Base-by-base conservation (phyloP, 2,113 vertebrate species). In the Natator depressus region DNA sequence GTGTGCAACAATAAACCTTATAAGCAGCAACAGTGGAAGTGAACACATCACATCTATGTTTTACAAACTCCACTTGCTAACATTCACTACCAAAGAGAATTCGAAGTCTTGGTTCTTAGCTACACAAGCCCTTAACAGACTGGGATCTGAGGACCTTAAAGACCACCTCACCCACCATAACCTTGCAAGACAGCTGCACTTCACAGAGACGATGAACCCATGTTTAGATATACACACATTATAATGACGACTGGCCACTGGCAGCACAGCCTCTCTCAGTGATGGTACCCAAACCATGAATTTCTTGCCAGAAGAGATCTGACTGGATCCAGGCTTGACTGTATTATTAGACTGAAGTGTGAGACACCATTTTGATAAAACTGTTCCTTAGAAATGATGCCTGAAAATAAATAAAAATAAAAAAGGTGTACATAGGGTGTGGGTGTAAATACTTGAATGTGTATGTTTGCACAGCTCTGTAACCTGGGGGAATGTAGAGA, bases 361-460 rank as follows among this genome's bases (percentile, higher is more conserved):
- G 82, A 96, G 90, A 91, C 76, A 59, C 1, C 0, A 31, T n/a
- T 31, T 49, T 90, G 93, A 91, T 90, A 55, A 6, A 38, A 89
- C 11, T 84, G 8, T 55, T 95, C 93, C 93, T 91, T 91, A 87
- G 81, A 93, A 89, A 91, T 38, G 94, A 91, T 91, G 92, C 72
- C 88, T 69, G 82, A 25, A 81, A 79, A 87, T 13, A 90, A 91
- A 89, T 88, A 65, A 29, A 82, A 29, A 55, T 0, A 0, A 87
- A 89, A 94, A 93, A 90, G 31, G 82, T 76, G 93, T 20, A 4
- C 9, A 19, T 19, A 62, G 19, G 8, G 9, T 19, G 5, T 42
- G 24, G 24, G 10, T 25, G n/a, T 11, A 25, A 24, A 25, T 46
- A 22, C 38, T 46, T 90, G 82, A 83, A 49, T 12, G 20, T 20